phyloP scores from a whole-genome alignment of 2,113 vertebrate species.

The Chloropsis cyanopogon region DNA sequence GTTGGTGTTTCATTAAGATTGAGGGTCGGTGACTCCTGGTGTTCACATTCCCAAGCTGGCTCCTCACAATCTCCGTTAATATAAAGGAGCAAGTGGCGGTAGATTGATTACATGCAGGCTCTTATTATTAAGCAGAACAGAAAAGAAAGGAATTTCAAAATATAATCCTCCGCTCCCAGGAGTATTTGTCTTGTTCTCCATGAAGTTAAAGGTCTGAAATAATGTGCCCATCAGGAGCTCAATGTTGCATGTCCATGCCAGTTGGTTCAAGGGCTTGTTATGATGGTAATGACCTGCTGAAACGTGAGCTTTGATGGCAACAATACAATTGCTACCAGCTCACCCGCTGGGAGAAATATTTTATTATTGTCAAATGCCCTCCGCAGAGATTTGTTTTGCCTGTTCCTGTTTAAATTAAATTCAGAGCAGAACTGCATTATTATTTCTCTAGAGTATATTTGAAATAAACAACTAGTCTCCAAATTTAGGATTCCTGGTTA shows the following conservation, averaged over 20 bases:
- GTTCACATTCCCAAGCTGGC: neutral
- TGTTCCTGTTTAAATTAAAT: constrained; percentile 84
- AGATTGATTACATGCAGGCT: constrained; percentile 61
- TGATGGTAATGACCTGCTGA: constrained; percentile 83
- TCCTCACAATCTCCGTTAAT: neutral
- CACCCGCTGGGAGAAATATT: constrained; percentile 86
- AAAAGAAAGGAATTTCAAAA: constrained; percentile 78
- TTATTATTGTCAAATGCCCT: constrained; percentile 83
- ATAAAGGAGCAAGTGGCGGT: constrained; percentile 51
- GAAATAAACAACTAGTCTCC: constrained; percentile 76
- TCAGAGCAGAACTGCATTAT: constrained; percentile 73
- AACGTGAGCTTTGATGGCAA: constrained; percentile 78
- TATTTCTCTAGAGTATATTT: constrained; percentile 78
- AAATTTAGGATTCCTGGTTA: constrained; percentile 75
- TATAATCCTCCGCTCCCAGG: constrained; percentile 73
- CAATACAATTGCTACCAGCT: constrained; percentile 79
- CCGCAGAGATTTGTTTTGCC: constrained; percentile 81
- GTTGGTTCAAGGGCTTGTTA: constrained; percentile 86
- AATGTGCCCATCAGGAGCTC: constrained; percentile 82
- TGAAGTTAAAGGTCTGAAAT: constrained; percentile 83
- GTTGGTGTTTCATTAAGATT: neutral
- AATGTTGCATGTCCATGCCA: constrained; percentile 85
- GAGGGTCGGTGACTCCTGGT: neutral
- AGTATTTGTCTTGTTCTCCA: constrained; percentile 77
- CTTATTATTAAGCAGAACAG: constrained; percentile 74